Evolutionary conservation across 2,888 invertebrate species (phyloP), one percentile per base, ranked within the genome.

Genomic region (Ommatoiulus sabulosus): DNA sequence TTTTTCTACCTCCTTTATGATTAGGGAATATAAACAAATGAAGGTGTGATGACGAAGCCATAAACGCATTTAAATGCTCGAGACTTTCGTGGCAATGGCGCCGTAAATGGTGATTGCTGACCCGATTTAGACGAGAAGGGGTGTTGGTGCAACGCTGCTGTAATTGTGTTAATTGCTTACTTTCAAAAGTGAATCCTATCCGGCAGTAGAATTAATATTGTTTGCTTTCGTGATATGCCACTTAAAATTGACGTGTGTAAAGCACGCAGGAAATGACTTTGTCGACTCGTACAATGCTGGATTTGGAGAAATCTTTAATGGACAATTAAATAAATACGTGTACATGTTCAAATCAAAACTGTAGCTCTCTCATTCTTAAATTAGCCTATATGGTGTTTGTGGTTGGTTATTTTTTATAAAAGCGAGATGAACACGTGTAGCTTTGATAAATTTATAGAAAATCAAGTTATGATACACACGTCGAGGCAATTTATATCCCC

Each of bases 221-320:
- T 80, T 80, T 80, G 80, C 80, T 24, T 80, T 80, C 80, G 35
- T 43, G 24, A 80, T 80, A 80, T 24, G 35, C 80, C 80, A 80
- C 80, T 80, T 80, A 80, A 80, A 80, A 35, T 80, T 35, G 35
- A 43, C 12, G 80, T 80, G 35, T 35, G 35, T 80, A 10, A 24
- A 24, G 10, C 72, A 24, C 24, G 80, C 12, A 35, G 5, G 24
- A 35, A 43, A 35, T 12, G 35, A 4, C 12, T 80, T 80, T 80
- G 35, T 15, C 35, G 35, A 35, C 80, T 80, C n/a, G 3, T n/a
- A 57, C 5, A n/a, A 57, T 57, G 12, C 57, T n/a, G 57, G 35
- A 35, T 35, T 35, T 35, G 35, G 35, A 35, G 35, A 35, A 35
- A 35, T 35, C 35, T 35, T 35, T 35, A 35, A 35, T 35, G 35